Evolutionary conservation across 1,140 invertebrate species (phyloP).

Genomic region (Atta cephalotes): DNA sequence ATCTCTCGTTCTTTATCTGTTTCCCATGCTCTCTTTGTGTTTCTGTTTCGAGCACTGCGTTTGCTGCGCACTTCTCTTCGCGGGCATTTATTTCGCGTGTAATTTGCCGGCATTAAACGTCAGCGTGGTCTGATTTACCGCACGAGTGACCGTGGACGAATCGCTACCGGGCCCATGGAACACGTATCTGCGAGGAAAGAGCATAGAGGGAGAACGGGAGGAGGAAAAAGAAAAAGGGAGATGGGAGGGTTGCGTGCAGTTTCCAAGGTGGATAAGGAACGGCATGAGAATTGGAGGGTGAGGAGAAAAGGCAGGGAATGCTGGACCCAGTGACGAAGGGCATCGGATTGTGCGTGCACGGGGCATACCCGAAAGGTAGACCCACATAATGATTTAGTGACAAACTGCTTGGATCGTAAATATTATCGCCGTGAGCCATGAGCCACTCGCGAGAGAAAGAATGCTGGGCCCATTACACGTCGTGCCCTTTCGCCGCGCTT

Average conservation of each 20-base stretch:
- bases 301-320: not conserved
- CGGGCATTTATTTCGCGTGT: constrained; percentile 85
- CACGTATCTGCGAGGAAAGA: constrained; percentile 76
- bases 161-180: constrained; percentile 82
- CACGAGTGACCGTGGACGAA: constrained; percentile 82
- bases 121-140: constrained; percentile 84
- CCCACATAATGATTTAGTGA: constrained; percentile 80
- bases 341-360: constrained; percentile 46
- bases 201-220: constrained; percentile 28
- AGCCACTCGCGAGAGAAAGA: constrained; percentile 66
- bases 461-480: constrained; percentile 76
- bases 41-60: constrained; percentile 62
- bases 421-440: constrained; percentile 74
- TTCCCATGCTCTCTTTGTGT: constrained; percentile 54
- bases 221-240: constrained; percentile 44
- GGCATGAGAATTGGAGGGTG: not conserved
- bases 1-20: constrained; percentile 48
- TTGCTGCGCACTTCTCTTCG: constrained; percentile 67
- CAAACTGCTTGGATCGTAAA: constrained; percentile 79
- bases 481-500: constrained; percentile 68
- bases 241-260: constrained; percentile 64
- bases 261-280: constrained; percentile 58
- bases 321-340: constrained; percentile 39
- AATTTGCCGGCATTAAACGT: constrained; percentile 86
- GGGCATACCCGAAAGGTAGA: constrained; percentile 43